These are phyloP conservation scores for Seriola rivoliana DNA, from an alignment of 2,113 vertebrate species.

Conservation along the genomic window DNA sequence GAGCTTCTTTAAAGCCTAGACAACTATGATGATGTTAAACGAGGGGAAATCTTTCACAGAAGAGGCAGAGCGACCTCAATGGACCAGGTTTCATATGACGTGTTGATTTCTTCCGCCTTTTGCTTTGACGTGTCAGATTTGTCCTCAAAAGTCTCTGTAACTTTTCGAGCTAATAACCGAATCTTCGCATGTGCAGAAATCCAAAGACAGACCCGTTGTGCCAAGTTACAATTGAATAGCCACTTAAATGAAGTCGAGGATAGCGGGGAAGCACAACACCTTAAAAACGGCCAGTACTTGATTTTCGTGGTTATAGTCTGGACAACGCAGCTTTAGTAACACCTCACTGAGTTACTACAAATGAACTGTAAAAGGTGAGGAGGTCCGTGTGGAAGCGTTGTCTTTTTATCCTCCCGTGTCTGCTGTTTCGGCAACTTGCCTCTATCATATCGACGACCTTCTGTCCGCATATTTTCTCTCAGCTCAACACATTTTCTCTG, in stretches of 20 bases:
- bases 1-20: too few relatives aligned
- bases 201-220: too few relatives aligned
- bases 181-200: too few relatives aligned
- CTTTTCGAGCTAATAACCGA: too few relatives aligned
- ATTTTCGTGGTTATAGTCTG: background rate
- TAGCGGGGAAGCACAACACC: background rate
- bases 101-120: too few relatives aligned
- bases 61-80: too few relatives aligned
- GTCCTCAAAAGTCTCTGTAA: too few relatives aligned
- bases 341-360: background rate
- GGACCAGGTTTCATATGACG: too few relatives aligned
- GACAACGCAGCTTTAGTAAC: background rate
- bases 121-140: too few relatives aligned
- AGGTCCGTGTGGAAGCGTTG: background rate
- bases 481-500: slow-evolving; percentile 26
- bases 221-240: background rate
- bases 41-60: too few relatives aligned
- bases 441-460: slow-evolving; percentile 4
- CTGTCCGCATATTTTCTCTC: slow-evolving; percentile 26
- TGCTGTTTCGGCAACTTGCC: slow-evolving; percentile 5
- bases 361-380: background rate
- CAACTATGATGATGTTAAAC: too few relatives aligned
- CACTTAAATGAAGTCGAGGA: background rate
- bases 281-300: background rate
- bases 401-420: slow-evolving; percentile 4